Base-by-base conservation (phyloP, 2,113 vertebrate genomes). In the Calyptomena viridis region DNA sequence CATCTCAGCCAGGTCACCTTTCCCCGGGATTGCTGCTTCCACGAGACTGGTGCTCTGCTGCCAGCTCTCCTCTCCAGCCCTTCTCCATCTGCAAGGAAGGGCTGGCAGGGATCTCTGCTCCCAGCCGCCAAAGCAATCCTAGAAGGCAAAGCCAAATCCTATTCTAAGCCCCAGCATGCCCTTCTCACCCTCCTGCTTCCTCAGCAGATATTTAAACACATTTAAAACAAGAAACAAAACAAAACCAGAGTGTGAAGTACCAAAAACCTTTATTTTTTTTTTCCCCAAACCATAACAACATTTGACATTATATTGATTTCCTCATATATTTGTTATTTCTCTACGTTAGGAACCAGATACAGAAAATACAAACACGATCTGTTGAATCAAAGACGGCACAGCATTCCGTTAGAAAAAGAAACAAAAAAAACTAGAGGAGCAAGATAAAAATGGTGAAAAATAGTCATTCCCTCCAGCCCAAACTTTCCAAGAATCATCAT, bases 231-330 rank as follows among this genome's bases (percentile, higher is more conserved):
- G 50, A 75, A 68, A 55, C 21, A 42, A n/a, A 46, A 23, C 56
- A 44, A 30, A 12, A 74, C 60, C 20, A 23, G 71, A 23, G 24
- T 30, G 68, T 97, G 95, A 96, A 97, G 96, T 96, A 97, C 96
- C 97, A 91, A 89, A 97, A 88, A 62, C 94, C 87, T 98, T 98
- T 98, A 97, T 97, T 97, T 91, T 94, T 46, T 19, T 77, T 19
- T 22, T 56, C 90, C 92, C 83, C 72, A 89, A 97, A 94, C 94
- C 95, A 62, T 97, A 96, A 97, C 89, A 95, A 84, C 96, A 93
- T 95, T 96, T 90, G 96, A 97, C 96, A 96, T 96, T 96, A 98
- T 98, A 97, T 91, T 96, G 96, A 97, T 97, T 98, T 97, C 94
- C 94, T 93, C 94, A 92, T 95, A 97, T 95, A 98, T 95, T 94